Evolutionary conservation across 2,888 invertebrate genomes (phyloP).

Genomic region (Actias luna): DNA sequence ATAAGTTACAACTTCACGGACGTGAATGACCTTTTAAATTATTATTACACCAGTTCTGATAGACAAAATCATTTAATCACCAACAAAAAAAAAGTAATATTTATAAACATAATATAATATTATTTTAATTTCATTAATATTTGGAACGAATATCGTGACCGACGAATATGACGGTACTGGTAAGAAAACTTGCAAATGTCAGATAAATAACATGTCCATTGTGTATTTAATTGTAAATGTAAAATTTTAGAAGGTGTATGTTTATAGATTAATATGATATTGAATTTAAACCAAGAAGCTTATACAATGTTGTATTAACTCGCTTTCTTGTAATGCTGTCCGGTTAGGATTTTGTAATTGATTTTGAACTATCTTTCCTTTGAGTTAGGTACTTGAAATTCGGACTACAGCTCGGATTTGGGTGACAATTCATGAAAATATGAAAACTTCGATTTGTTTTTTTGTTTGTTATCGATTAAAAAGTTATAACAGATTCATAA

Average conservation of each 20-base stretch:
- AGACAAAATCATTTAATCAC: background rate
- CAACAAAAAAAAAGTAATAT: background rate
- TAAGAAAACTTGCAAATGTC: conserved; percentile 34
- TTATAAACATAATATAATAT: background rate
- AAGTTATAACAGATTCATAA: no score
- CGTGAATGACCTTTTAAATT: background rate
- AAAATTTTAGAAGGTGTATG: background rate
- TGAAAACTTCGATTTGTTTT: no score
- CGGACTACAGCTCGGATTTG: no score
- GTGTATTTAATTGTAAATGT: conserved; percentile 5
- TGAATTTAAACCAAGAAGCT: no score
- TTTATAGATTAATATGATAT: background rate
- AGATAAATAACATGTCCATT: conserved; percentile 44
- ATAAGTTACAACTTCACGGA: no score
- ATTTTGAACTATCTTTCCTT: no score
- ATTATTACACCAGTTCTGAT: background rate
- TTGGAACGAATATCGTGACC: conserved; percentile 21
- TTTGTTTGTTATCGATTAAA: no score
- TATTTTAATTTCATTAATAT: conserved; percentile 6
- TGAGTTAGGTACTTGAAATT: no score
- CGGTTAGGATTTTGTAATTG: no score
- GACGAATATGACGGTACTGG: conserved; percentile 40
- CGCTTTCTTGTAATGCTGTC: no score
- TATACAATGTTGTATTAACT: no score
- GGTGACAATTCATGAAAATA: no score